Percentiles rank a stretch among this genome's conserved stretches.
phyloP scores from a whole-genome alignment of 1,140 invertebrate genomes.

The Euschistus heros region DNA sequence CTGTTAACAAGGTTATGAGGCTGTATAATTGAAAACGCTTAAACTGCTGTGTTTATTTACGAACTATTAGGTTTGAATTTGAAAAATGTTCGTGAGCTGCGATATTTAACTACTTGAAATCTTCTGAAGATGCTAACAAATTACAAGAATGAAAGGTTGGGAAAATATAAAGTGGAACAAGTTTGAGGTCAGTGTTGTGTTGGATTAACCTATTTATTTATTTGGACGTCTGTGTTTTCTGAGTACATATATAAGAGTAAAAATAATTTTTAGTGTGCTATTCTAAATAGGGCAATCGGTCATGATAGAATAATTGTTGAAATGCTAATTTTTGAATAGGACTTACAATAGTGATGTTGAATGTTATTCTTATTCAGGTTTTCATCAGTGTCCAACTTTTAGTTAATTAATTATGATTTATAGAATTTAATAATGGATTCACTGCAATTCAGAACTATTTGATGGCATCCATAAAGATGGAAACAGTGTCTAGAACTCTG shows the following conservation, averaged over 20 bases:
- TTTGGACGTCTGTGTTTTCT: slow-evolving; percentile 6
- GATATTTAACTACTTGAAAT: too few species aligned
- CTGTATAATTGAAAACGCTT: slow-evolving; percentile 15
- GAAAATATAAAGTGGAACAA: slow-evolving; percentile 14
- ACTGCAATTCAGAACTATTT: neutral
- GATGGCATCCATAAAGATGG: neutral
- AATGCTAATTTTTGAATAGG: too few species aligned
- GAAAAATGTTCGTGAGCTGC: neutral
- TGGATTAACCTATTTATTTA: slow-evolving; percentile 25
- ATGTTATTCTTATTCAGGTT: too few species aligned
- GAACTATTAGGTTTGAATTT: neutral
- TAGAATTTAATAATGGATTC: neutral
- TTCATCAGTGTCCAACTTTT: too few species aligned
- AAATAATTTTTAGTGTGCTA: too few species aligned
- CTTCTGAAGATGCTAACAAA: too few species aligned
- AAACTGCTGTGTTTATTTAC: slow-evolving; percentile 1
- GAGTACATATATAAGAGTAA: neutral
- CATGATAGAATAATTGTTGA: too few species aligned
- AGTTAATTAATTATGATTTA: neutral
- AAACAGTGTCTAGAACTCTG: neutral
- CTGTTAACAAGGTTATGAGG: slow-evolving; percentile 18
- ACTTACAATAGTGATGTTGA: too few species aligned
- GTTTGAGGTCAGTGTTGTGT: slow-evolving; percentile 25
- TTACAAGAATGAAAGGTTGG: too few species aligned
- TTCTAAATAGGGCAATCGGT: too few species aligned